Conservation (phyloP, 2,113 vertebrate species). For the Solea solea region DNA sequence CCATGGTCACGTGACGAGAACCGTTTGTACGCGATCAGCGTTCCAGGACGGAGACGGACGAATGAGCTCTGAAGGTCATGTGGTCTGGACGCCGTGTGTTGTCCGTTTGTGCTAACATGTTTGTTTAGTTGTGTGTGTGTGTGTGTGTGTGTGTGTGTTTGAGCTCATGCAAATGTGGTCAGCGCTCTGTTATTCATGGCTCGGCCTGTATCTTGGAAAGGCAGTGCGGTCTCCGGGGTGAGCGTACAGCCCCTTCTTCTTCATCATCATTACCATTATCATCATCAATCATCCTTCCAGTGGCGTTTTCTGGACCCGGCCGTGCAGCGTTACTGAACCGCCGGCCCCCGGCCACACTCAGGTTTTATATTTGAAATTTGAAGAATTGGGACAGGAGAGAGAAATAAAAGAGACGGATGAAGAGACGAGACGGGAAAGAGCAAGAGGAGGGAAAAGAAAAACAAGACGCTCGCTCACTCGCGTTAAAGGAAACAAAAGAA, state of each 20-base stretch:
- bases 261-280: constrained; percentile 73
- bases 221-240: constrained; percentile 57
- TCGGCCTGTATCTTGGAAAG: constrained; percentile 60
- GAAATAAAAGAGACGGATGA: constrained; percentile 24
- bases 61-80: constrained; percentile 40
- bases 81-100: constrained; percentile 39
- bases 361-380: constrained; percentile 21
- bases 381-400: too few species aligned
- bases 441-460: background rate
- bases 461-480: too few species aligned
- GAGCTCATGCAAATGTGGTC: constrained; percentile 45
- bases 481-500: background rate
- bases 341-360: constrained; percentile 34
- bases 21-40: too few species aligned
- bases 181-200: constrained; percentile 62
- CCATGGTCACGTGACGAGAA: too few species aligned
- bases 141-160: constrained; percentile 3
- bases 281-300: constrained; percentile 68
- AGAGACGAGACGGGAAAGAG: background rate
- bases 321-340: constrained; percentile 29
- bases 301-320: constrained; percentile 36
- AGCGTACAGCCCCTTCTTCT: constrained; percentile 45
- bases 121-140: constrained; percentile 10
- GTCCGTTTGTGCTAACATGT: constrained; percentile 25
- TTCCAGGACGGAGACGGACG: background rate